Conservation (phyloP, 2,113 vertebrate genomes). For the Tupaia chinensis region DNA sequence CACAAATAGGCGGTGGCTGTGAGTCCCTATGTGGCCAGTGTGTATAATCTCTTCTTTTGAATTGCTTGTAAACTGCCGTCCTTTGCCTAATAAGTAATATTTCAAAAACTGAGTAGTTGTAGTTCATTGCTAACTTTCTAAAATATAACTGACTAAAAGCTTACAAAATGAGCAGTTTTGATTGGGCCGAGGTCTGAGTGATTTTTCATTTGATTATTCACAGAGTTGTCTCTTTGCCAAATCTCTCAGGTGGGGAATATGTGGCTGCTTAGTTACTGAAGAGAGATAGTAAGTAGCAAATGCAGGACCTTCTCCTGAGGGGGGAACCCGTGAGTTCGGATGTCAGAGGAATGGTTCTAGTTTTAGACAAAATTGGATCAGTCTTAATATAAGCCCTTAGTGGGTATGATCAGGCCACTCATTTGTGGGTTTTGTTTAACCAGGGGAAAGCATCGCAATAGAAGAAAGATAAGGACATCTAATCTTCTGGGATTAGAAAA, state of each 20-base stretch:
- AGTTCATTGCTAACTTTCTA: not conserved
- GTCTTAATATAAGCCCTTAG: not conserved
- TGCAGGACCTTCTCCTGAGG: not conserved
- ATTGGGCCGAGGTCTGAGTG: not conserved
- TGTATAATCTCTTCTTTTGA: not conserved
- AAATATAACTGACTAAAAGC: not conserved
- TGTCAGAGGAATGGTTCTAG: not conserved
- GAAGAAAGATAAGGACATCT: not conserved
- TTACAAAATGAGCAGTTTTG: not conserved
- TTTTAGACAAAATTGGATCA: conserved; percentile 1
- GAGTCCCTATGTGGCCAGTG: not conserved
- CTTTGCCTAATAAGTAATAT: not conserved
- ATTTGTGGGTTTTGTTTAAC: conserved; percentile 19
- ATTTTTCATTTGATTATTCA: not conserved
- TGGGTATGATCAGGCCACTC: not conserved
- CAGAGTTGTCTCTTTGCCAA: not conserved
- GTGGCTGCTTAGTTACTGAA: not conserved
- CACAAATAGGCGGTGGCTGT: not conserved
- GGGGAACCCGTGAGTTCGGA: not conserved
- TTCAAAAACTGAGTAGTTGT: conserved; percentile 32
- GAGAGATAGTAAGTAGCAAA: not conserved
- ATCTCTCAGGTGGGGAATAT: not conserved
- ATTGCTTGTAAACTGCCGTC: not conserved
- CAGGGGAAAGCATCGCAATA: not conserved
- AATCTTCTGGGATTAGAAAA: conserved; percentile 44